Evolutionary conservation across 1,140 invertebrate genomes (phyloP), one percentile per base, ranked within the genome.

Genomic region (Ylistrum balloti): DNA sequence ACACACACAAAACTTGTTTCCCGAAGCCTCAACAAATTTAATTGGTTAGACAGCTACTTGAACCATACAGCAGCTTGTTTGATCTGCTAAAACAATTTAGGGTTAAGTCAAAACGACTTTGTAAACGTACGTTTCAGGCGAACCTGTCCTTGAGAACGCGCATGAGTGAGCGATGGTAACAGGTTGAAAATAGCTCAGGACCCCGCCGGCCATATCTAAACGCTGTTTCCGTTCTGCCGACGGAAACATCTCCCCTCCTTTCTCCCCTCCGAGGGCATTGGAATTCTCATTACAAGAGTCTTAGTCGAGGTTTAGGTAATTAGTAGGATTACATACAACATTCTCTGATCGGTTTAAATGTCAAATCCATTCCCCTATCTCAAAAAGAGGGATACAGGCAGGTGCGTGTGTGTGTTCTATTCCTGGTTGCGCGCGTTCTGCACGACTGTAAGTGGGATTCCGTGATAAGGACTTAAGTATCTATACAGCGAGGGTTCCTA

Each of bases 331-430:
- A 74, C n/a, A 74, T 17, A 74, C 56, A 74, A 74, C 56, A 74
- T 74, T 74, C 56, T 28, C 2, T 28, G 56, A 74, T 74, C 22
- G n/a, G 56, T 74, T 74, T 74, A 74, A 74, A 74, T 74, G 56
- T 74, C 56, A 74, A 74, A 74, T 74, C 56, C 56, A 74, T n/a
- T 74, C 56, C 56, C 28, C n/a, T 74, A 28, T 74, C 56, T 74
- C 56, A 74, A 74, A 74, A 74, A n/a, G 56, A 74, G 56, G 56
- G 22, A n/a, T 74, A 74, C 56, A 11, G 45, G 56, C 56, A 74
- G 56, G 56, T 74, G 45, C 22, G 15, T 48, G 56, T 28, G n/a
- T 28, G 22, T 28, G 56, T 74, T 74, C 56, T 74, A 74, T 74
- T 74, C 28, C 56, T 74, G n/a, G 22, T 74, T n/a, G 56, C 28